Percentiles rank a stretch among this genome's conserved stretches.
These are phyloP conservation scores for Grapholita molesta DNA, from an alignment of 1,140 invertebrate genomes.

Conservation along the genomic window DNA sequence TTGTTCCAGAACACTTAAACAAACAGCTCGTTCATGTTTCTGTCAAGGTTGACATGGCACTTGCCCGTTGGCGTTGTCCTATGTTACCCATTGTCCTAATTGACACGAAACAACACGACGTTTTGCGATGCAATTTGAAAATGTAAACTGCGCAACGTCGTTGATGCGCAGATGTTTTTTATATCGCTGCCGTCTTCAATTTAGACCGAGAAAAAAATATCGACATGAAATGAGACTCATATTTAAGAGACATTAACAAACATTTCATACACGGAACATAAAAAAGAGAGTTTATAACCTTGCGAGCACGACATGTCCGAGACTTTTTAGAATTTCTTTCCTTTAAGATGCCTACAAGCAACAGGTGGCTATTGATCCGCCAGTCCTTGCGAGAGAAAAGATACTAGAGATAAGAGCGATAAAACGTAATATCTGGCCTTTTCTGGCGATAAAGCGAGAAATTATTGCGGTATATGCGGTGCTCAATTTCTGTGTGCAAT, in stretches of 20 bases:
- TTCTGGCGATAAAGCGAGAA: neutral
- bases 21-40: neutral
- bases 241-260: too few species aligned
- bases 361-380: neutral
- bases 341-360: neutral
- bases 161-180: too few species aligned
- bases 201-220: too few species aligned
- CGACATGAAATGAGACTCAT: too few species aligned
- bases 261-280: too few species aligned
- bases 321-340: neutral
- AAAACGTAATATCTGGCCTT: neutral
- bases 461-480: neutral
- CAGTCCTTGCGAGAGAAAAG: neutral
- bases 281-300: too few species aligned
- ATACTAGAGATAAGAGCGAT: neutral
- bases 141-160: too few species aligned
- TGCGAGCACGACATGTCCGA: neutral
- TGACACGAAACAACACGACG: neutral
- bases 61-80: neutral
- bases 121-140: neutral
- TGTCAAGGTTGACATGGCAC: neutral
- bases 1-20: neutral
- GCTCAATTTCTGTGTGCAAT: neutral
- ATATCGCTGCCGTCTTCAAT: too few species aligned
- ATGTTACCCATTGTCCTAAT: neutral